These are phyloP conservation scores for Chloroceryle amazona DNA, from an alignment of 2,797 vertebrate species.

Conservation along the genomic window DNA sequence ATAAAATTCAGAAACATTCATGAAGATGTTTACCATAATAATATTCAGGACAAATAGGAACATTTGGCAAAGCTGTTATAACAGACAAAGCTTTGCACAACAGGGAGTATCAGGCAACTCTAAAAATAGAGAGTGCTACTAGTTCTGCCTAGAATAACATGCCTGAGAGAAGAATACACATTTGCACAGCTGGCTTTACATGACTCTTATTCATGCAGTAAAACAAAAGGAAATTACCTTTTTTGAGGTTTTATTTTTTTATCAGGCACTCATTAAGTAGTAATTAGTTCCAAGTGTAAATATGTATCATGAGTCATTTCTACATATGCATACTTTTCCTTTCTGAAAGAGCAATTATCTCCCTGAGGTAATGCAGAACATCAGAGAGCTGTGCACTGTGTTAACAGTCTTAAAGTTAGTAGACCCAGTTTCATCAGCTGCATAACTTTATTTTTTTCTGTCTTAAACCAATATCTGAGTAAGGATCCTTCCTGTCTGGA, in stretches of 20 bases:
- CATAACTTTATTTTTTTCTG: background rate
- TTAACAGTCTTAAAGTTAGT: background rate
- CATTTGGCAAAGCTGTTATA: background rate
- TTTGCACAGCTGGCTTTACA: constrained; percentile 69
- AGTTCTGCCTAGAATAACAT: constrained; percentile 57
- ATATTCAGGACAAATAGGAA: background rate
- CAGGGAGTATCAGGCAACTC: constrained; percentile 23
- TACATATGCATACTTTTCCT: background rate
- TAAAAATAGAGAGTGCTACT: constrained; percentile 44
- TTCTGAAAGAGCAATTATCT: constrained; percentile 27
- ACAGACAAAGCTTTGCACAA: background rate
- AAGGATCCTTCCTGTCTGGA: background rate
- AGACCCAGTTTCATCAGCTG: background rate
- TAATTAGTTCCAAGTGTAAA: constrained; percentile 61
- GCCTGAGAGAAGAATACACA: constrained; percentile 52
- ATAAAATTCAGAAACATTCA: background rate
- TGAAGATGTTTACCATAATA: background rate
- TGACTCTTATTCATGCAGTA: constrained; percentile 9
- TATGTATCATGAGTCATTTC: constrained; percentile 32
- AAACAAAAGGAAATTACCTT: constrained; percentile 73
- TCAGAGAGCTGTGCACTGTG: background rate
- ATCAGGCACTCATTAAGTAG: constrained; percentile 46
- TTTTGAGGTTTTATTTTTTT: constrained; percentile 46
- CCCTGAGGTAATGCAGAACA: constrained; percentile 14
- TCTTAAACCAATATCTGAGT: background rate